Percentiles rank a stretch among this genome's conserved stretches.
Conservation (phyloP, 1,140 invertebrate genomes). For the Cydia strobilella region DNA sequence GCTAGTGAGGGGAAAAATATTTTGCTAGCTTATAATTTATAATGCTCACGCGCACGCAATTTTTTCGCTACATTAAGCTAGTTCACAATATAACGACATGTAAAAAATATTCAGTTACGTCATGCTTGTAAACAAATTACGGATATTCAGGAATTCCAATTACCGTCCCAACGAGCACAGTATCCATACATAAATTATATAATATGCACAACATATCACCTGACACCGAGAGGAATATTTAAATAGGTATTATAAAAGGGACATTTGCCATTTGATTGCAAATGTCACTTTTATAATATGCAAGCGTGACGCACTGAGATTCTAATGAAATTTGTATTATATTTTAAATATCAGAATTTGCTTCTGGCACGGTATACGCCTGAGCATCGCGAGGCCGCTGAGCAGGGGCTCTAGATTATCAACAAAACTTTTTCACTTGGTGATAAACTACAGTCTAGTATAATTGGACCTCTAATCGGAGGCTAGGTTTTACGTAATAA, state of each 20-base stretch:
- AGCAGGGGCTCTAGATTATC: conserved; percentile 54
- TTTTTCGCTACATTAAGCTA: background rate
- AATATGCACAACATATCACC: conserved; percentile 4
- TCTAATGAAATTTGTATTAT: background rate
- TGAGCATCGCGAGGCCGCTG: background rate
- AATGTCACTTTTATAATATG: no score
- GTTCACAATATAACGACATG: background rate
- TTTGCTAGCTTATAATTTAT: no score
- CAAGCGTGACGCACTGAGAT: background rate
- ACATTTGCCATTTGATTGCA: background rate
- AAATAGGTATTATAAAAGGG: background rate
- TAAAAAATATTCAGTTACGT: conserved; percentile 15
- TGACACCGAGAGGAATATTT: background rate
- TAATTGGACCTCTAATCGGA: background rate
- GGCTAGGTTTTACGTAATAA: background rate
- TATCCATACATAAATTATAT: background rate
- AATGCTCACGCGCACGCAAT: background rate
- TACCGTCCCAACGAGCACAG: background rate
- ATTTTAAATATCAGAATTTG: background rate
- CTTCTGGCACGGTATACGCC: background rate
- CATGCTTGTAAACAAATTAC: conserved; percentile 9
- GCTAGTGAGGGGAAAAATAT: no score
- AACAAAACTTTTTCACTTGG: background rate
- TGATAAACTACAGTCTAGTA: background rate
- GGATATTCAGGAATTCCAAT: conserved; percentile 26